These are phyloP conservation scores for Apotomis turbidana DNA, from an alignment of 2,888 invertebrate genomes.

Conservation along the genomic window DNA sequence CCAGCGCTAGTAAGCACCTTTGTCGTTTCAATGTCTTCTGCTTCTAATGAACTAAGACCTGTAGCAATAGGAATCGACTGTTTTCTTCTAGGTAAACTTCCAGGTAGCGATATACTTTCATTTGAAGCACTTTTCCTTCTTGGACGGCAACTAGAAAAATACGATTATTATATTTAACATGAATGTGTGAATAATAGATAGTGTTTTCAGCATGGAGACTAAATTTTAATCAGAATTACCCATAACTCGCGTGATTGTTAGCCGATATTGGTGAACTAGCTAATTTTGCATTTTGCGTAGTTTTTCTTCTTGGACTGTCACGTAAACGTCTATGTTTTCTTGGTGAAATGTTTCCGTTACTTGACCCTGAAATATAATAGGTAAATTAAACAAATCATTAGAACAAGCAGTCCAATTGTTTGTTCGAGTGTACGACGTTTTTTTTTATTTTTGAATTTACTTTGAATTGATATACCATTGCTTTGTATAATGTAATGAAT, in stretches of 20 bases:
- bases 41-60: slow-evolving; percentile 77
- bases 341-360: slow-evolving; percentile 81
- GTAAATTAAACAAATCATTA: too few species aligned
- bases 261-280: slow-evolving; percentile 82
- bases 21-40: slow-evolving; percentile 78
- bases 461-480: too few species aligned
- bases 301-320: slow-evolving; percentile 87
- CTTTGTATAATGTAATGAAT: too few species aligned
- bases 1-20: slow-evolving; percentile 78
- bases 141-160: slow-evolving; percentile 58
- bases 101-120: slow-evolving; percentile 86
- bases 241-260: slow-evolving; percentile 73
- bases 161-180: slow-evolving; percentile 8
- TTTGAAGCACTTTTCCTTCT: slow-evolving; percentile 81
- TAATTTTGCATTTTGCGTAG: slow-evolving; percentile 76
- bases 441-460: too few species aligned
- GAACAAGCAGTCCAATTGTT: too few species aligned
- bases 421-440: too few species aligned
- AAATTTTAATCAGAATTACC: slow-evolving; percentile 54
- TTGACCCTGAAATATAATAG: slow-evolving; percentile 55
- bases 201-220: neutral
- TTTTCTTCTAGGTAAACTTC: slow-evolving; percentile 85
- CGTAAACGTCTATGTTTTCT: slow-evolving; percentile 85
- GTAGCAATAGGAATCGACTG: slow-evolving; percentile 81
- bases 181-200: neutral